Evolutionary conservation across 2,888 invertebrate genomes (phyloP).

Genomic region (Tipula confusa): DNA sequence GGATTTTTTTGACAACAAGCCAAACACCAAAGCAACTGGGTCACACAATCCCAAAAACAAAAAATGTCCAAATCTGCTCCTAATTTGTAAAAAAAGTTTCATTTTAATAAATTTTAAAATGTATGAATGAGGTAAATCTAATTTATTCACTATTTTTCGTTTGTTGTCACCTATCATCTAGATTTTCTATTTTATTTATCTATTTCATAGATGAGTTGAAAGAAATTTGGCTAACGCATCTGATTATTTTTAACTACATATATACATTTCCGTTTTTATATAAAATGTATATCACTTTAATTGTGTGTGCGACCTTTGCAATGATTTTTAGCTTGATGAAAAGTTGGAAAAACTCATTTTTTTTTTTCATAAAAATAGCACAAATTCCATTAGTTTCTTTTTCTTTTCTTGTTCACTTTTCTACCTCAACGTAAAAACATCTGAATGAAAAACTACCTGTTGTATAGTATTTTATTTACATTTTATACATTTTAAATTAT

Average conservation of each 20-base stretch:
- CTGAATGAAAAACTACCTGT: constrained; percentile 3
- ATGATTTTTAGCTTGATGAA: background rate
- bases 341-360: background rate
- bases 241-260: background rate
- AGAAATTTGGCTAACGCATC: background rate
- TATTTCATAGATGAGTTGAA: background rate
- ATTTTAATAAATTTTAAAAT: too few relatives aligned
- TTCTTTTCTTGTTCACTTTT: background rate
- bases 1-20: too few relatives aligned
- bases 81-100: too few relatives aligned
- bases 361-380: background rate
- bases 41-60: too few relatives aligned
- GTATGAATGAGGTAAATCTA: background rate
- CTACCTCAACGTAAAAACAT: background rate
- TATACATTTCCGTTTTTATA: background rate
- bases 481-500: background rate
- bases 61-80: too few relatives aligned
- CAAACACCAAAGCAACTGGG: too few relatives aligned
- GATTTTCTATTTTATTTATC: background rate
- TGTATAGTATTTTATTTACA: background rate
- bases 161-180: background rate
- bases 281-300: background rate
- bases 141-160: background rate
- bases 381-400: too few relatives aligned
- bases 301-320: background rate